A percentile compares a stretch with the other conserved stretches of the same genome.
phyloP scores from a whole-genome alignment of 2,888 invertebrate species.

The Rhaphigaster nebulosa region DNA sequence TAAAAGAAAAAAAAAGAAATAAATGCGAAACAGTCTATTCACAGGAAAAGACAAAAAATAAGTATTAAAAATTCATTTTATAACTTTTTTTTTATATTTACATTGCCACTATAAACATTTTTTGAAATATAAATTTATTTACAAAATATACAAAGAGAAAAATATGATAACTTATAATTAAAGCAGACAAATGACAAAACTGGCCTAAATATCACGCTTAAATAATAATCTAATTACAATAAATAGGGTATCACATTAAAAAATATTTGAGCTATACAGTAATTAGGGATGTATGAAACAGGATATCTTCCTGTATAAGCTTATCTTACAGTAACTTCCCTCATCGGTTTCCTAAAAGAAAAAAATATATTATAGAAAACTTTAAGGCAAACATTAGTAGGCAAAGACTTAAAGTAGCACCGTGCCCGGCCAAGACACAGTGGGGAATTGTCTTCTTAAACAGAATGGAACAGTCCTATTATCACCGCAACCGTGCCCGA shows the following conservation, averaged over 20 bases:
- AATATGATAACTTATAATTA: constrained; percentile 54
- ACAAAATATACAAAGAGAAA: constrained; percentile 58
- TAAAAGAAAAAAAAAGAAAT: not conserved
- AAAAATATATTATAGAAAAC: not conserved
- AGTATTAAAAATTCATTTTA: not conserved
- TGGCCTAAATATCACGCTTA: constrained; percentile 53
- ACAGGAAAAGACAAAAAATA: not conserved
- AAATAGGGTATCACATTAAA: constrained; percentile 55
- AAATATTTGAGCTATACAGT: constrained; percentile 58
- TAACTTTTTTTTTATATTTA: constrained; percentile 30
- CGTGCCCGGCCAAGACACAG: too few relatives aligned
- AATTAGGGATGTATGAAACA: constrained; percentile 28
- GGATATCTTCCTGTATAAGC: not conserved
- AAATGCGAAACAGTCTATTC: not conserved
- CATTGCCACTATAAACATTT: constrained; percentile 37
- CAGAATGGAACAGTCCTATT: too few relatives aligned
- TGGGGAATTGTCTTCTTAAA: too few relatives aligned
- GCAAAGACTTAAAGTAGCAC: too few relatives aligned
- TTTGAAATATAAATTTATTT: constrained; percentile 53
- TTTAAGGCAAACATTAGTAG: not conserved
- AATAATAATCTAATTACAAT: constrained; percentile 53
- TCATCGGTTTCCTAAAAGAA: constrained; percentile 56
- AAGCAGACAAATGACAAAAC: constrained; percentile 44
- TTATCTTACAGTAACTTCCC: constrained; percentile 55
- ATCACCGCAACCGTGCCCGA: too few relatives aligned